Percentiles rank a stretch among this genome's conserved stretches.
Conservation (phyloP, 1,140 invertebrate species). For the Panagrolaimus sp. region DNA sequence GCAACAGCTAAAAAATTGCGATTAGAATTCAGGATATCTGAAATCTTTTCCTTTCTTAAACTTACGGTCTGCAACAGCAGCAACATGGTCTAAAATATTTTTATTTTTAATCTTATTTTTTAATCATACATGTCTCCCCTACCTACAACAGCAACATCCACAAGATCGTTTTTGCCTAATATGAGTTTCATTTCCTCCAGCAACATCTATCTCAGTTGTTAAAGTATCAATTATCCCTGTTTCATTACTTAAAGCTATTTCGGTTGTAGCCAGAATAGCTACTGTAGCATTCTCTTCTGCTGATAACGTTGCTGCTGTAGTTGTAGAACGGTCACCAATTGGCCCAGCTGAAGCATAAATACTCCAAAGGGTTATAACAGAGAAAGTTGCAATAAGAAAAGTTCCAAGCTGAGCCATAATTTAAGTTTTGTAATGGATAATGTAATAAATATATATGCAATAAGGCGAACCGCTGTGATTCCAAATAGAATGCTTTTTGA, state of each 20-base stretch:
- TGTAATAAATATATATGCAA: not conserved
- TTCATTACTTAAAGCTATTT: not conserved
- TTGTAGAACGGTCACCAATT: not conserved
- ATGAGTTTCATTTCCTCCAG: constrained; percentile 17
- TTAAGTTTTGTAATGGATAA: not conserved
- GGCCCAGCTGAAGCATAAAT: constrained; percentile 1
- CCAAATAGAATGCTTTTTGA: not conserved
- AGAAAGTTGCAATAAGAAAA: not conserved
- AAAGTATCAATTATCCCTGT: constrained; percentile 20
- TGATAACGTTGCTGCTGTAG: not conserved
- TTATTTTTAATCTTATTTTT: not conserved
- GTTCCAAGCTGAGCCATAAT: not conserved
- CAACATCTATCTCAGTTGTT: constrained; percentile 12
- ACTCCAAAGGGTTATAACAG: not conserved
- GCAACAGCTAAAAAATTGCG: constrained; percentile 4
- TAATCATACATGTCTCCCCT: too few species aligned
- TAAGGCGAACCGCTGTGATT: not conserved
- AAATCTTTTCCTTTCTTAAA: too few species aligned
- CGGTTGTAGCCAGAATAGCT: not conserved
- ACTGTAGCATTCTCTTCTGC: constrained; percentile 2
- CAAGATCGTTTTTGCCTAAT: constrained; percentile 14
- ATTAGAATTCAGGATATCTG: too few species aligned
- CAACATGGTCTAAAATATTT: constrained; percentile 18
- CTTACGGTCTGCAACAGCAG: constrained; percentile 17
- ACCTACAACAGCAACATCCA: constrained; percentile 18